phyloP scores from a whole-genome alignment of 2,113 vertebrate species.

The Lathamus discolor region DNA sequence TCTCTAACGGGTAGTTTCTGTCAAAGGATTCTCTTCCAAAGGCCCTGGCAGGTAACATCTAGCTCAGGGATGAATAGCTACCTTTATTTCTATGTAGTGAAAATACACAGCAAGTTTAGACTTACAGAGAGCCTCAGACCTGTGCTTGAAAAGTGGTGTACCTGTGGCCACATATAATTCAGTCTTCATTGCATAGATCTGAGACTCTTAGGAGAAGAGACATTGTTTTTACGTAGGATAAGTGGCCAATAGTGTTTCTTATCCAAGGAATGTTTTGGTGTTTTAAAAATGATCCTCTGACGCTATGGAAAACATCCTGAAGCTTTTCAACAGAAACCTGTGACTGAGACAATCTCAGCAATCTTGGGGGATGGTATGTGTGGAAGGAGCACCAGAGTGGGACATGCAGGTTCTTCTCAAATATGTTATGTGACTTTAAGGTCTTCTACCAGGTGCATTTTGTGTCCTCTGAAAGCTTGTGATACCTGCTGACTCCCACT shows the following conservation, averaged over 20 bases:
- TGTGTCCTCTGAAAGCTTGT: neutral
- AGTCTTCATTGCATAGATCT: neutral
- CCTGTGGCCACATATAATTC: neutral
- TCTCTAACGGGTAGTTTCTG: neutral
- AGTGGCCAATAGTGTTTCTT: neutral
- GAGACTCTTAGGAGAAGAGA: neutral
- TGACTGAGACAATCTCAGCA: neutral
- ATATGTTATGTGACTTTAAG: neutral
- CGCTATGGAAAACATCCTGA: neutral
- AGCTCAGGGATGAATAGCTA: neutral
- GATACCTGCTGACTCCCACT: neutral
- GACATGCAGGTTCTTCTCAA: neutral
- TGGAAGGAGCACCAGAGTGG: neutral
- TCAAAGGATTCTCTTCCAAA: neutral
- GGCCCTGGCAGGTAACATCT: neutral
- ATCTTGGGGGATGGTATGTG: rapidly evolving
- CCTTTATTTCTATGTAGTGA: neutral
- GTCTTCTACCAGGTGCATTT: neutral
- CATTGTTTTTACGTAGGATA: neutral
- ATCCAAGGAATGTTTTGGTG: neutral
- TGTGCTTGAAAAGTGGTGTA: neutral
- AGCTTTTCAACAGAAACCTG: neutral
- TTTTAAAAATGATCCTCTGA: neutral
- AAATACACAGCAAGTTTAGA: neutral
- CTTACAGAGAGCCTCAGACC: neutral